Evolutionary conservation across 2,888 invertebrate genomes (phyloP).

Genomic region (Caenorhabditis plicata): DNA sequence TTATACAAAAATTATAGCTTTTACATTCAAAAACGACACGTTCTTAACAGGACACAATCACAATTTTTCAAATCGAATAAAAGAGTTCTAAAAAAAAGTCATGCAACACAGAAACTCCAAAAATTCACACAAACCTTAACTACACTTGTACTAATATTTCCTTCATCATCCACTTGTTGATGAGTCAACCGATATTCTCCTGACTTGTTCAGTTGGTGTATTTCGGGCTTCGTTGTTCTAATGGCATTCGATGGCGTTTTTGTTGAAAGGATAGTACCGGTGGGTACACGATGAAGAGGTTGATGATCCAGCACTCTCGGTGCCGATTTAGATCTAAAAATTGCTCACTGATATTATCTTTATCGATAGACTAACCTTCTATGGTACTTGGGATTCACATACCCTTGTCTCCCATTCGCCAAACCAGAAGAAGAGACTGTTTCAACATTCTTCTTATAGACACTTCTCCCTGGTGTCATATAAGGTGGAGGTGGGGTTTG

Average conservation of each 20-base stretch:
- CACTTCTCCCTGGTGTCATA: slow-evolving; percentile 22
- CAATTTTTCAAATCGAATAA: no score
- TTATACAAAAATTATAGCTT: no score
- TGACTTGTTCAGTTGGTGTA: slow-evolving; percentile 74
- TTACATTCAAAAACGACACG: background rate
- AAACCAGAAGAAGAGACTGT: slow-evolving; percentile 1
- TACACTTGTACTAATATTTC: slow-evolving; percentile 87
- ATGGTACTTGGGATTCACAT: slow-evolving; percentile 40
- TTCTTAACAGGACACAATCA: background rate
- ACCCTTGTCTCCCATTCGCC: slow-evolving; percentile 20
- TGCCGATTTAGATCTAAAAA: slow-evolving; percentile 49
- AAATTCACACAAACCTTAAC: no score
- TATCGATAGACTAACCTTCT: no score
- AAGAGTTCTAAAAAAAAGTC: no score
- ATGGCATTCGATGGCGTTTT: slow-evolving; percentile 74
- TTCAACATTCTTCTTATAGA: slow-evolving; percentile 9
- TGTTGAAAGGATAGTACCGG: slow-evolving; percentile 80
- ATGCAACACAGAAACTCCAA: no score
- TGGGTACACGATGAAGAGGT: slow-evolving; percentile 50
- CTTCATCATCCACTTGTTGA: slow-evolving; percentile 87
- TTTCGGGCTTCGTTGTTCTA: slow-evolving; percentile 72
- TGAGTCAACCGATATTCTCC: slow-evolving; percentile 89
- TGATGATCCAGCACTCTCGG: slow-evolving; percentile 58
- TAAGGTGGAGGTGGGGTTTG: slow-evolving; percentile 31
- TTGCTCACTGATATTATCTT: no score